phyloP scores from a whole-genome alignment of 2,797 vertebrate genomes.

The Melopsittacus undulatus region DNA sequence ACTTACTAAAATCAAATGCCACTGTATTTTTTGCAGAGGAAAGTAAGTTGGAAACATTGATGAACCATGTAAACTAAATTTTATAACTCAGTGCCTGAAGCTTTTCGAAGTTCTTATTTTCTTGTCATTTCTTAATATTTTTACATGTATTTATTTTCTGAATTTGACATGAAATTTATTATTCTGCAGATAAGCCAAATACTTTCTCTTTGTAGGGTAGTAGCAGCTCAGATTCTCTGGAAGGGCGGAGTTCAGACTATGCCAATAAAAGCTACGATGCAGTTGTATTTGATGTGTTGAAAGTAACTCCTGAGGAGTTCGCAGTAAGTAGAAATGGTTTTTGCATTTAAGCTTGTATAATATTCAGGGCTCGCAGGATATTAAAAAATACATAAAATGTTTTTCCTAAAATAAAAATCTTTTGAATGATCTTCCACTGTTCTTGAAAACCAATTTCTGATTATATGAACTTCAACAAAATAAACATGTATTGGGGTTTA shows the following conservation, averaged over 20 bases:
- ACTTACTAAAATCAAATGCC: not conserved
- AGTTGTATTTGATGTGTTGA: constrained; percentile 94
- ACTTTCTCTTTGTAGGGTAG: constrained; percentile 77
- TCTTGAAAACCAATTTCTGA: not conserved
- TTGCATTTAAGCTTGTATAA: not conserved
- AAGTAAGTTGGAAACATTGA: not conserved
- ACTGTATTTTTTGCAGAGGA: not conserved
- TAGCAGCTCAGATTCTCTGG: constrained; percentile 95
- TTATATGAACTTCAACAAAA: not conserved
- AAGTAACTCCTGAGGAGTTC: constrained; percentile 97
- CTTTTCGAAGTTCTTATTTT: not conserved
- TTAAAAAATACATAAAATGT: not conserved
- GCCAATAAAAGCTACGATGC: constrained; percentile 95
- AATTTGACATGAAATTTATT: not conserved
- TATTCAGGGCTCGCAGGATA: not conserved
- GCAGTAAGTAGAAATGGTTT: constrained; percentile 84
- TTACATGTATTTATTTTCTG: not conserved
- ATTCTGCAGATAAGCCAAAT: not conserved
- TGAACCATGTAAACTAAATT: not conserved
- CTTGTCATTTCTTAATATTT: not conserved
- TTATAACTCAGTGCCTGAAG: not conserved
- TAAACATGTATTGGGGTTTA: not conserved
- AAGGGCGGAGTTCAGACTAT: constrained; percentile 89
- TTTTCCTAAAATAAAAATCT: not conserved
- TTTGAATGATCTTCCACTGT: not conserved